Evolutionary conservation across 2,797 vertebrate genomes (phyloP).

Genomic region (Alca torda): DNA sequence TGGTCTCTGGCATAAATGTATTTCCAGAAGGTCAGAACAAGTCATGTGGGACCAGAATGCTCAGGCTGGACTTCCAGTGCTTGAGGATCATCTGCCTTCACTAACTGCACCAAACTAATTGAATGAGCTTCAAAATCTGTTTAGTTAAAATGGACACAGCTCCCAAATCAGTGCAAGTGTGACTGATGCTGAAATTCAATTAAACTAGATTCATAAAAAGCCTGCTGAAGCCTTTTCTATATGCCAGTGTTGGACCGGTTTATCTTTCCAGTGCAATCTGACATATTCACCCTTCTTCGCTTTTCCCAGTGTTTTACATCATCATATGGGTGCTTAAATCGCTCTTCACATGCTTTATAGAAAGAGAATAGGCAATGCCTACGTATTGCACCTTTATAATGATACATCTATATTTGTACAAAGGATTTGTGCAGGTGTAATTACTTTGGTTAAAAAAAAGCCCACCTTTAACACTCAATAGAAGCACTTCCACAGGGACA

Average conservation of each 20-base stretch:
- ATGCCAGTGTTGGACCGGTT: not conserved
- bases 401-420: not conserved
- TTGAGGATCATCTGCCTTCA: not conserved
- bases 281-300: not conserved
- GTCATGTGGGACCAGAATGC: not conserved
- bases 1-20: not conserved
- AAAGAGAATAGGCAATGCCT: not conserved
- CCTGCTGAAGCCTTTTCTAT: not conserved
- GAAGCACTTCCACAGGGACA: not conserved
- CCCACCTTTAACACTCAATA: not conserved
- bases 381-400: not conserved
- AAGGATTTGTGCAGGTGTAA: not conserved
- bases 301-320: not conserved
- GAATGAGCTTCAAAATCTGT: constrained; percentile 23
- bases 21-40: not conserved
- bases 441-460: not conserved
- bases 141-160: not conserved
- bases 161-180: not conserved
- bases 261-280: not conserved
- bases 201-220: constrained; percentile 33
- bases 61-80: not conserved
- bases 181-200: constrained; percentile 32
- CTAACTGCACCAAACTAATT: constrained; percentile 3
- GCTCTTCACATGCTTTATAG: not conserved
- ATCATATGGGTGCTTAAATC: not conserved